Evolutionary conservation across 2,888 invertebrate species (phyloP).

Genomic region (Acleris cristana): DNA sequence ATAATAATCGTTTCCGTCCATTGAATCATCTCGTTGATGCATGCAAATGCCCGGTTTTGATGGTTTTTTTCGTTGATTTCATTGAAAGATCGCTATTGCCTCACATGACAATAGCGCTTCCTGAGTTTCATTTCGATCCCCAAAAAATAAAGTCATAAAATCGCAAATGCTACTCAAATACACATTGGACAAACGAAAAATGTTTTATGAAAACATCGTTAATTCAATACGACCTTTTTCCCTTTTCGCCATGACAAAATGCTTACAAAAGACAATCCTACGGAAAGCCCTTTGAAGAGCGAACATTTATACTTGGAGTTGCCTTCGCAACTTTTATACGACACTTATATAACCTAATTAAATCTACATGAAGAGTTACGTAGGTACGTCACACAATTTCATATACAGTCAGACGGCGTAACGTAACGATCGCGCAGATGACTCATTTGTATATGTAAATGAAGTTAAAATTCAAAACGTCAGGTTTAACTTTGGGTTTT

Average conservation of each 20-base stretch:
- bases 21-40: conserved; percentile 62
- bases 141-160: conserved; percentile 6
- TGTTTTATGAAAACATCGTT: conserved; percentile 11
- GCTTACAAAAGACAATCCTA: conserved; percentile 14
- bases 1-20: conserved; percentile 72
- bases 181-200: neutral
- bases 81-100: conserved; percentile 53
- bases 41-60: conserved; percentile 41
- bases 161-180: neutral
- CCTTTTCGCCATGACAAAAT: conserved; percentile 10
- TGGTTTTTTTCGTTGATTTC: conserved; percentile 57
- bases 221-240: conserved; percentile 17
- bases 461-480: conserved; percentile 53
- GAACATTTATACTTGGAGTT: neutral
- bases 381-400: conserved; percentile 13
- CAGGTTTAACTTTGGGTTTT: conserved; percentile 56
- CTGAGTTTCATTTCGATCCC: conserved; percentile 17
- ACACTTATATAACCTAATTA: conserved; percentile 19
- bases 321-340: conserved; percentile 14
- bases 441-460: conserved; percentile 57
- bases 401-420: conserved; percentile 43
- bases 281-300: conserved; percentile 1
- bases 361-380: conserved; percentile 16
- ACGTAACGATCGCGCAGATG: conserved; percentile 60
- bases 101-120: conserved; percentile 40